A percentile compares a stretch with the other conserved stretches of the same genome.
Conservation (phyloP, 2,113 vertebrate genomes). For the Hemichromis elongatus region DNA sequence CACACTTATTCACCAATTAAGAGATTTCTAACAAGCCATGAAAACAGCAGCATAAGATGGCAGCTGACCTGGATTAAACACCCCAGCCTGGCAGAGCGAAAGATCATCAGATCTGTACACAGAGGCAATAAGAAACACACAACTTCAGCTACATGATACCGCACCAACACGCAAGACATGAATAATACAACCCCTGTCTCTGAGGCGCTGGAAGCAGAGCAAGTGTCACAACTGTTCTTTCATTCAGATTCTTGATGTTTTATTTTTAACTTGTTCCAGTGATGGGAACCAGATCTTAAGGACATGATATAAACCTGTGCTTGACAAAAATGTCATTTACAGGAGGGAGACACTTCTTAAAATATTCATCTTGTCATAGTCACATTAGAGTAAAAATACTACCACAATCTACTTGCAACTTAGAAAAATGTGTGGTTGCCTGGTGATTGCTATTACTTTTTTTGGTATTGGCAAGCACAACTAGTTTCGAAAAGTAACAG, state of each 20-base stretch:
- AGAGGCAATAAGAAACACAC: constrained; percentile 33
- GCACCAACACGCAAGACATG: constrained; percentile 22
- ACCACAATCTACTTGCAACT: neutral
- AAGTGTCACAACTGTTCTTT: constrained; percentile 5
- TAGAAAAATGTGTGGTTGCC: neutral
- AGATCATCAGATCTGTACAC: constrained; percentile 44
- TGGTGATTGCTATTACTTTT: neutral
- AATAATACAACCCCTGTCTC: constrained; percentile 49
- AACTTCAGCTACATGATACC: constrained; percentile 30
- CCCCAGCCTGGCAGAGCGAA: constrained; percentile 28
- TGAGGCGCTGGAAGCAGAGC: neutral
- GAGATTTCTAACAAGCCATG: constrained; percentile 27
- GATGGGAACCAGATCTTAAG: neutral
- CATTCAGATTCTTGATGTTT: neutral
- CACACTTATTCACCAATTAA: constrained; percentile 43
- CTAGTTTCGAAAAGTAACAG: neutral
- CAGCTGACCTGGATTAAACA: constrained; percentile 56
- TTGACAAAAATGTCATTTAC: neutral
- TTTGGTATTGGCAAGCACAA: neutral
- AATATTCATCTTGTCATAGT: neutral
- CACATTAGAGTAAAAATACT: neutral
- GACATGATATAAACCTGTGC: neutral
- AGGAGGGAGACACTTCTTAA: neutral
- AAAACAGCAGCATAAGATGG: constrained; percentile 31
- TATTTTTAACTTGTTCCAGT: neutral